Evolutionary conservation across 2,888 invertebrate species (phyloP).

Genomic region (Euspilapteryx auroguttella): DNA sequence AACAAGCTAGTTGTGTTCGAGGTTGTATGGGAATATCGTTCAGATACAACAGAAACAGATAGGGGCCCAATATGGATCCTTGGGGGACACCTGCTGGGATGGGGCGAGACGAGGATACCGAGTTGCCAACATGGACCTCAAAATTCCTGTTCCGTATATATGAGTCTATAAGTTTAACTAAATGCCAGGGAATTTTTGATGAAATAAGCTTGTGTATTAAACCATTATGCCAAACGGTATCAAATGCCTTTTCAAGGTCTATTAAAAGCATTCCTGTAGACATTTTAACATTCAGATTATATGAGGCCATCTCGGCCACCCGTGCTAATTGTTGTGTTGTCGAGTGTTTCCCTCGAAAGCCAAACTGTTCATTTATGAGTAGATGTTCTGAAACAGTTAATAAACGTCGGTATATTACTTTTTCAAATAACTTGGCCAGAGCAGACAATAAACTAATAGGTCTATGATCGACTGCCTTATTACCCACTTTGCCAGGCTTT

Average conservation of each 20-base stretch:
- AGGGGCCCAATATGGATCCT: no score
- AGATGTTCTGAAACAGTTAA: neutral
- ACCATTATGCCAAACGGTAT: neutral
- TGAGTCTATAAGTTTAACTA: neutral
- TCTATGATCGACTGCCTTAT: neutral
- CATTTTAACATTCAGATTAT: constrained; percentile 2
- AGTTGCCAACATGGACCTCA: neutral
- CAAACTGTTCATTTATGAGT: neutral
- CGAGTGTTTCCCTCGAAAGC: neutral
- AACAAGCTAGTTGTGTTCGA: no score
- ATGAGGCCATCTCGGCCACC: neutral
- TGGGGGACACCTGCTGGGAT: no score
- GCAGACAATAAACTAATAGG: neutral
- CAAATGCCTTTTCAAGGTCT: no score
- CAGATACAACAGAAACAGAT: constrained; percentile 3
- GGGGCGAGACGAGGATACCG: neutral
- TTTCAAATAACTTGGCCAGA: neutral
- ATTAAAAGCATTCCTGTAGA: neutral
- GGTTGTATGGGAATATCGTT: constrained; percentile 3
- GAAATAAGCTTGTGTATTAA: neutral
- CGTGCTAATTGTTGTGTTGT: neutral
- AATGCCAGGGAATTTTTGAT: neutral
- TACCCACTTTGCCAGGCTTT: no score
- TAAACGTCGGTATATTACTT: neutral
- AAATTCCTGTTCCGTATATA: neutral